A percentile compares a stretch with the other conserved stretches of the same genome.
These are phyloP conservation scores for Beroe forskalii DNA, from an alignment of 37 sponge, comb jelly and placozoan genomes.

Conservation along the genomic window DNA sequence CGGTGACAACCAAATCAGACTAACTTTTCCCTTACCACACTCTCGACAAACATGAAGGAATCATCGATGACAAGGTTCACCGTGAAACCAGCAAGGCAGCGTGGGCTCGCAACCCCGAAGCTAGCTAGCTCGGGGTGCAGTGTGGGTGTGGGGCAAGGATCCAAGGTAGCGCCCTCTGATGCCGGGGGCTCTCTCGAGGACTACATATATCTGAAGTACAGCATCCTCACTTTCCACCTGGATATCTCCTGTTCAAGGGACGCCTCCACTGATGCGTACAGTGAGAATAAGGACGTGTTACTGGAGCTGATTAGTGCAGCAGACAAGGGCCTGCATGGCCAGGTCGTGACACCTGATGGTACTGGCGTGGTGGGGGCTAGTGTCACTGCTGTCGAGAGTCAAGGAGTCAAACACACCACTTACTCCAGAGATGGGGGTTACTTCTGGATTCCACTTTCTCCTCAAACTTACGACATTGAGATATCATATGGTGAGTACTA, in stretches of 20 bases:
- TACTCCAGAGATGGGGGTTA: slow-evolving; percentile 5
- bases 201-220: slow-evolving; percentile 22
- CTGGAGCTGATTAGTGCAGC: neutral
- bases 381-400: neutral
- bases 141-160: neutral
- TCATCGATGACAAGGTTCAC: neutral
- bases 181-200: neutral
- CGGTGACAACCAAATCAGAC: neutral
- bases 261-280: neutral
- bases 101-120: neutral
- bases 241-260: neutral
- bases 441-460: slow-evolving; percentile 1
- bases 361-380: neutral
- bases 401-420: neutral
- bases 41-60: neutral
- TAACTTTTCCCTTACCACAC: neutral
- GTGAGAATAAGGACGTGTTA: neutral
- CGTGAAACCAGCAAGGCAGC: neutral
- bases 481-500: slow-evolving; percentile 5
- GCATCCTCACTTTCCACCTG: neutral
- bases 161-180: neutral
- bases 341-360: neutral
- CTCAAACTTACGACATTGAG: neutral
- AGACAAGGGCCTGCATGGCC: neutral
- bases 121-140: neutral